phyloP scores from a whole-genome alignment of 2,797 vertebrate species.

The Pristis pectinata region DNA sequence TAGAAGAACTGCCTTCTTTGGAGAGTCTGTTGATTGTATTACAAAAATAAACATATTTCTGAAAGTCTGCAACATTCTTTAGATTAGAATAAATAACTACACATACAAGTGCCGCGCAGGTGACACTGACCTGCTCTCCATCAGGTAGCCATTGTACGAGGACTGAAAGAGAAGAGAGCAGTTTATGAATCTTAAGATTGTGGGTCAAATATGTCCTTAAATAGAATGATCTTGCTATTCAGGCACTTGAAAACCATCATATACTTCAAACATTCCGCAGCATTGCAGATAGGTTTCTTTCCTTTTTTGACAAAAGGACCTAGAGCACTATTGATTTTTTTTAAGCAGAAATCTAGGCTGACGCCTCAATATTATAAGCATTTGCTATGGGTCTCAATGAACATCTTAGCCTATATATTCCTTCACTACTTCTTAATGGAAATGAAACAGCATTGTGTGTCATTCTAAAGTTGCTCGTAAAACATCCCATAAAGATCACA shows the following conservation, averaged over 20 bases:
- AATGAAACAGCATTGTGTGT: too few species aligned
- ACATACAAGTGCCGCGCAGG: background rate
- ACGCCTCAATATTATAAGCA: background rate
- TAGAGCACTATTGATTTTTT: background rate
- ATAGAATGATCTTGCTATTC: background rate
- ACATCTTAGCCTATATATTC: too few species aligned
- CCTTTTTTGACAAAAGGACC: background rate
- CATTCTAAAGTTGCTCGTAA: too few species aligned
- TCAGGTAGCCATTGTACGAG: slow-evolving; percentile 87
- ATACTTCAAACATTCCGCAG: background rate
- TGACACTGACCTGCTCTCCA: slow-evolving; percentile 85
- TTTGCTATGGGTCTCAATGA: too few species aligned
- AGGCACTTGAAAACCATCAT: background rate
- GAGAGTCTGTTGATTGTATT: slow-evolving; percentile 80
- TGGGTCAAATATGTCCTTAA: background rate
- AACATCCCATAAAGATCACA: too few species aligned
- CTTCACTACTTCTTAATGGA: too few species aligned
- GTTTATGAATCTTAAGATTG: background rate
- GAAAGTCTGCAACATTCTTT: slow-evolving; percentile 23
- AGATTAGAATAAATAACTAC: slow-evolving; percentile 5
- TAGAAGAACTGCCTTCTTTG: slow-evolving; percentile 89
- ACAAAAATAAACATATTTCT: slow-evolving; percentile 47
- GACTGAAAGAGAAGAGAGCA: slow-evolving; percentile 30
- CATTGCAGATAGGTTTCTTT: background rate
- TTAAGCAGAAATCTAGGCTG: background rate